Base-by-base conservation (phyloP, 2,888 invertebrate genomes). In the Polietes domitor region DNA sequence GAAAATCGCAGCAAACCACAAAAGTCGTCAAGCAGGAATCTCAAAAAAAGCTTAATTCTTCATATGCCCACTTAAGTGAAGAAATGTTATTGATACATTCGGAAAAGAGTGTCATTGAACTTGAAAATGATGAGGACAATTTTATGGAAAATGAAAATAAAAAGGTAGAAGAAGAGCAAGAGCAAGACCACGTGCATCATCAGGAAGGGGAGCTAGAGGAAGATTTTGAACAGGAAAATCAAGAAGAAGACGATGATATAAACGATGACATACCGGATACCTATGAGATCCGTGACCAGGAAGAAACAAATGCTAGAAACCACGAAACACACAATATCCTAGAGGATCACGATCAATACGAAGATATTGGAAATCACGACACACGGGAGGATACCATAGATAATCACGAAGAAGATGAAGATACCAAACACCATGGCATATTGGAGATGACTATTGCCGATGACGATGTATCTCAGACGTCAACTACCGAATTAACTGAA, bases 231-330 rank as follows among this genome's bases (percentile, higher is more conserved):
- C 53, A n/a, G 26, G 28, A 37, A 37, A 41, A 61, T 21, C 47
- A 72, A 2, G 77, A 78, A 1, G 80, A 83, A n/a, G 86, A 85
- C 17, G 43, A 71, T 0, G 75, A 82, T 1, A 77, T 77, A 10
- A 21, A 47, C 10, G n/a, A n/a, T n/a, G 63, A 73, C n/a, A 37
- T 73, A 10, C 26, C 41, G 0, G 50, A 72, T 7, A 24, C 74
- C 32, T 3, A 86, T 24, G 83, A 84, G 3, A 87, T 87, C 6
- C 85, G 85, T n/a, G 85, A 88, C 32, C 80, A 80, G n/a, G 72
- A 82, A 63, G 63, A 86, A 43, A 72, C 79, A 63, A 84, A 26
- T 47, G 37, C 21, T 78, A 10, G 79, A 85, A 43, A 50, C 71
- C 19, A 61, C 2, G 47, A n/a, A 2, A n/a, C n/a, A 1, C 15